Percentiles rank a stretch among this genome's conserved stretches.
phyloP scores from a whole-genome alignment of 1,140 invertebrate species.

The Hyphantria cunea region DNA sequence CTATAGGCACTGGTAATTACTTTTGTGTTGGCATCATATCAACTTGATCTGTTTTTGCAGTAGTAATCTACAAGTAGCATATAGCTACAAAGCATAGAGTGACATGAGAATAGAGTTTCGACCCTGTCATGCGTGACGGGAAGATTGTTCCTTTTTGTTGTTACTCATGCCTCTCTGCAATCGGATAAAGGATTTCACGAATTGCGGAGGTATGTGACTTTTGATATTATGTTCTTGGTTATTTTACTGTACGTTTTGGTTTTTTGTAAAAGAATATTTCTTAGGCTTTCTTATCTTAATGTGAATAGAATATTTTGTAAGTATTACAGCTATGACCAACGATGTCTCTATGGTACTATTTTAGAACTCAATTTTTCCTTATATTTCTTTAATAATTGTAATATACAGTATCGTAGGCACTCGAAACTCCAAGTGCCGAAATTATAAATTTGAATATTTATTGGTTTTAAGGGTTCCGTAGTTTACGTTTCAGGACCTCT shows the following conservation, averaged over 20 bases:
- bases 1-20: conserved; percentile 59
- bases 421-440: too few relatives aligned
- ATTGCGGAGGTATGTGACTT: conserved; percentile 19
- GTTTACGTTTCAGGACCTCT: too few relatives aligned
- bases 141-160: conserved; percentile 32
- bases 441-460: too few relatives aligned
- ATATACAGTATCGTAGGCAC: too few relatives aligned
- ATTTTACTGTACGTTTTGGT: conserved; percentile 22
- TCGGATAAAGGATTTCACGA: conserved; percentile 32
- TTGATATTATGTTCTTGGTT: conserved; percentile 7
- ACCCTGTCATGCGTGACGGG: conserved; percentile 23
- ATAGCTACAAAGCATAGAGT: conserved; percentile 6
- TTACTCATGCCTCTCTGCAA: conserved; percentile 32
- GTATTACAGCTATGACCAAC: too few relatives aligned
- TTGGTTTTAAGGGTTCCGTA: too few relatives aligned
- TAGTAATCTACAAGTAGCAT: conserved; percentile 19
- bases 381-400: too few relatives aligned
- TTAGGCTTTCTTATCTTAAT: background rate
- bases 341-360: too few relatives aligned
- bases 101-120: conserved; percentile 7
- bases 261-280: background rate
- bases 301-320: background rate
- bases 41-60: conserved; percentile 32
- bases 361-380: too few relatives aligned
- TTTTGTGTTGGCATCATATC: conserved; percentile 48